These are phyloP conservation scores for Tachypleus tridentatus DNA, from an alignment of 1,140 invertebrate species.

Conservation along the genomic window DNA sequence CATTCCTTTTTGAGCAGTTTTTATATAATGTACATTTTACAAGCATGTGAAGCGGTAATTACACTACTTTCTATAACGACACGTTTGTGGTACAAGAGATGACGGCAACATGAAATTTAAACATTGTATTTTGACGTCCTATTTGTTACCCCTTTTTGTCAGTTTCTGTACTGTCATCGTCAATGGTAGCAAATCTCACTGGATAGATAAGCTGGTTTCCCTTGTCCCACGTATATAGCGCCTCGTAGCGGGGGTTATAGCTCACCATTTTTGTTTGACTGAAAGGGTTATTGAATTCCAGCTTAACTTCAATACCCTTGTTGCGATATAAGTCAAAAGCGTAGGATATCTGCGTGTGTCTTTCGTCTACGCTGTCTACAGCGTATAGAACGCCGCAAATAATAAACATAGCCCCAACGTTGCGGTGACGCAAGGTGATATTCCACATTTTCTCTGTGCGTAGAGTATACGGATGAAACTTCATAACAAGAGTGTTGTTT, in stretches of 20 bases:
- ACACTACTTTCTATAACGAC: too few relatives aligned
- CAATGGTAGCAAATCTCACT: conserved; percentile 43
- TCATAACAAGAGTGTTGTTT: conserved; percentile 77
- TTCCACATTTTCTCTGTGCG: conserved; percentile 68
- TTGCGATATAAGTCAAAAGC: conserved; percentile 74
- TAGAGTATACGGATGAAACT: conserved; percentile 45
- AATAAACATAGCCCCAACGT: conserved; percentile 83
- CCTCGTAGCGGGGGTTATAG: conserved; percentile 74
- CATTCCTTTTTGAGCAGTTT: too few relatives aligned
- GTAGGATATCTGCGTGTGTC: conserved; percentile 69
- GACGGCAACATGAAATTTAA: too few relatives aligned
- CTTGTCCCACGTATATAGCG: conserved; percentile 87
- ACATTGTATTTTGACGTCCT: too few relatives aligned
- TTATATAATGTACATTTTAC: too few relatives aligned
- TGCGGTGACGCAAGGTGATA: conserved; percentile 71
- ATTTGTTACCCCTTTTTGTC: too few relatives aligned
- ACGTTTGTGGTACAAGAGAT: too few relatives aligned
- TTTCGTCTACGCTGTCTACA: conserved; percentile 66
- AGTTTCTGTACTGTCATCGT: not conserved
- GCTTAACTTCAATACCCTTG: conserved; percentile 34
- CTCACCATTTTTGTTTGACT: conserved; percentile 76
- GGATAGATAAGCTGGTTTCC: conserved; percentile 90
- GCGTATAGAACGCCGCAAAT: conserved; percentile 87
- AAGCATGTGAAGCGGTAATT: too few relatives aligned
- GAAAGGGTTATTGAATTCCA: conserved; percentile 79